These are phyloP conservation scores for Labeo calbasu DNA, from an alignment of 2,797 vertebrate species.

Conservation along the genomic window DNA sequence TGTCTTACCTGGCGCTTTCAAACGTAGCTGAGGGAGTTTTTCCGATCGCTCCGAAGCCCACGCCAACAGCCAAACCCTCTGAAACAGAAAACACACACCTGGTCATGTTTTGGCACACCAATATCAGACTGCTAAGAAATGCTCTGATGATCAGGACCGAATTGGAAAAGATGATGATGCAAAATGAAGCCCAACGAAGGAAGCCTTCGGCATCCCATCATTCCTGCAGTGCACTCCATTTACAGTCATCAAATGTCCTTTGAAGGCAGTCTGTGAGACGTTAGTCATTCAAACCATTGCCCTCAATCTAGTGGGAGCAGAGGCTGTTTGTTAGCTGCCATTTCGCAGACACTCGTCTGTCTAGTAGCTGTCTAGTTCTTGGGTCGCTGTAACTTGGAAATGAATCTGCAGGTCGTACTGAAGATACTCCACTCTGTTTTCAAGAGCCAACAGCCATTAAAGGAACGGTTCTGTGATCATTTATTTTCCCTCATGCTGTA, in stretches of 20 bases:
- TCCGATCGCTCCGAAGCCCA: slow-evolving; percentile 90
- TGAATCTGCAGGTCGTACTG: neutral
- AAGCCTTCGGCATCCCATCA: neutral
- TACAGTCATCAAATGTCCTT: slow-evolving; percentile 1
- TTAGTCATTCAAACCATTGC: neutral
- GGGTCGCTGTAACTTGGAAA: neutral
- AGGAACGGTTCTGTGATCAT: neutral
- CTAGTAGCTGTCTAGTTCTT: neutral
- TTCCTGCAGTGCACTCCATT: neutral
- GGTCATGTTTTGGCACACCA: slow-evolving; percentile 7
- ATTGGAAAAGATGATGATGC: neutral
- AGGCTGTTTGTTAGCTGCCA: neutral
- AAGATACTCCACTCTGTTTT: neutral
- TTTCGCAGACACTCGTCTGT: neutral
- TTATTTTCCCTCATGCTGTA: too few relatives aligned
- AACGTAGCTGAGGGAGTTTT: slow-evolving; percentile 90
- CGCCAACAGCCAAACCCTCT: slow-evolving; percentile 96
- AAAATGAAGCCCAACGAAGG: neutral
- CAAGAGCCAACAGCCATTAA: neutral
- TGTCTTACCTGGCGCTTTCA: slow-evolving; percentile 89
- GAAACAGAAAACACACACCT: slow-evolving; percentile 63
- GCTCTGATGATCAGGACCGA: neutral
- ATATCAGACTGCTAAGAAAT: slow-evolving; percentile 11
- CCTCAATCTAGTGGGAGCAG: neutral
- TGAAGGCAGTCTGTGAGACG: neutral